phyloP scores from a whole-genome alignment of 2,113 vertebrate genomes.

The Herpailurus yagouaroundi region DNA sequence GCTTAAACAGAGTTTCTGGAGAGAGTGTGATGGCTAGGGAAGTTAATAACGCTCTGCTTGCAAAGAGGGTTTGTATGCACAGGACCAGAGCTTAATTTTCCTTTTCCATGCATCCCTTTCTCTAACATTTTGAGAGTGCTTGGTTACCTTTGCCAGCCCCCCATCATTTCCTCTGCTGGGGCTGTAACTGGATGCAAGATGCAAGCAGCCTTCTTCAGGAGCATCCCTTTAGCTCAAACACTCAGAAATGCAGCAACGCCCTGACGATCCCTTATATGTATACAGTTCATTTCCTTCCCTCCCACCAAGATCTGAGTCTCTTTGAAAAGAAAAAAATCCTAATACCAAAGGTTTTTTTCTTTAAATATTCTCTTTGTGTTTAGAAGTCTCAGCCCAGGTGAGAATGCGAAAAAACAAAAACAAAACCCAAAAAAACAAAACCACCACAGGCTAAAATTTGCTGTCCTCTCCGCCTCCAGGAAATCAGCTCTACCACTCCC shows the following conservation, averaged over 20 bases:
- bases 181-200: background rate
- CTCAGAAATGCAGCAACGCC: background rate
- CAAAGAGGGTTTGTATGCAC: background rate
- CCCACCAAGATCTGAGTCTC: background rate
- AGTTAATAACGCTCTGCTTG: background rate
- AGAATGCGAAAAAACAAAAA: background rate
- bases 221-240: background rate
- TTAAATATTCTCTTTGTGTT: background rate
- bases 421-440: too few species aligned
- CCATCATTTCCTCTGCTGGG: background rate
- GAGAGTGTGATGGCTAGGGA: background rate
- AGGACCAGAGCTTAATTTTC: background rate
- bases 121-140: background rate
- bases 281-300: background rate
- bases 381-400: background rate
- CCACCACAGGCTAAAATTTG: background rate
- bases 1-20: background rate
- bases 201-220: background rate
- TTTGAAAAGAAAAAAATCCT: background rate
- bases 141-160: background rate
- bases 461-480: constrained; percentile 84
- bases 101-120: background rate
- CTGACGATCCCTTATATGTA: background rate
- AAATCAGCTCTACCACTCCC: constrained; percentile 92
- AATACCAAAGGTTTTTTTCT: background rate